A percentile compares a stretch with the other conserved stretches of the same genome.
phyloP scores from a whole-genome alignment of 2,888 invertebrate species.

The Neoscelio sp. region DNA sequence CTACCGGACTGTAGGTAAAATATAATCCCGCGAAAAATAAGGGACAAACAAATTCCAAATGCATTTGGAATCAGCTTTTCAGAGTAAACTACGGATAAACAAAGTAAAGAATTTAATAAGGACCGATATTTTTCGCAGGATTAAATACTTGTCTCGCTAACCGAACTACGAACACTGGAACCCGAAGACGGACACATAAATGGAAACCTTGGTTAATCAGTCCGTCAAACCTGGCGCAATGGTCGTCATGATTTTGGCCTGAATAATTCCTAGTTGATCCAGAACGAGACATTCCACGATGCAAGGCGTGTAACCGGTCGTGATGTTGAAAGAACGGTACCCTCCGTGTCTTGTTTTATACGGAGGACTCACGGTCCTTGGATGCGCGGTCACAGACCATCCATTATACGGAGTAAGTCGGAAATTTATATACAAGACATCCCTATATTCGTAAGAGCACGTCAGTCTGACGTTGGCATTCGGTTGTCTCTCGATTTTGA shows the following conservation, averaged over 20 bases:
- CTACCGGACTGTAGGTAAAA: too few relatives aligned
- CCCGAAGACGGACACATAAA: slow-evolving; percentile 71
- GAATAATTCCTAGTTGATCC: slow-evolving; percentile 72
- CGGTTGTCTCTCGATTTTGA: slow-evolving; percentile 81
- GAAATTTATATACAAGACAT: slow-evolving; percentile 82
- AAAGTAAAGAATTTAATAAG: too few relatives aligned
- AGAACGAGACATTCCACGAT: slow-evolving; percentile 76
- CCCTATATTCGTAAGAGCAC: slow-evolving; percentile 84
- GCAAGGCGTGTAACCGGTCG: slow-evolving; percentile 76
- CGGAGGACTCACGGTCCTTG: slow-evolving; percentile 62
- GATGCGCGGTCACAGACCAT: slow-evolving; percentile 71
- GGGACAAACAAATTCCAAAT: too few relatives aligned
- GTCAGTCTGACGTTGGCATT: slow-evolving; percentile 82
- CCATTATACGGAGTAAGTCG: slow-evolving; percentile 74
- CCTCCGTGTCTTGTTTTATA: slow-evolving; percentile 70
- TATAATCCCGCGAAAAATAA: too few relatives aligned
- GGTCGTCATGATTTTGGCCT: slow-evolving; percentile 76
- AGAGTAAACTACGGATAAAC: too few relatives aligned
- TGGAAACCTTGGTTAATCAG: slow-evolving; percentile 59
- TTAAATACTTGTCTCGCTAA: too few relatives aligned
- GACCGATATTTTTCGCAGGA: too few relatives aligned
- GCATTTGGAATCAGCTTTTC: too few relatives aligned
- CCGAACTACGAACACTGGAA: slow-evolving; percentile 11
- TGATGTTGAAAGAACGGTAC: slow-evolving; percentile 77
- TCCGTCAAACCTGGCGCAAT: slow-evolving; percentile 78